phyloP scores from a whole-genome alignment of 2,113 vertebrate genomes.

The Anser brachyrhynchus region DNA sequence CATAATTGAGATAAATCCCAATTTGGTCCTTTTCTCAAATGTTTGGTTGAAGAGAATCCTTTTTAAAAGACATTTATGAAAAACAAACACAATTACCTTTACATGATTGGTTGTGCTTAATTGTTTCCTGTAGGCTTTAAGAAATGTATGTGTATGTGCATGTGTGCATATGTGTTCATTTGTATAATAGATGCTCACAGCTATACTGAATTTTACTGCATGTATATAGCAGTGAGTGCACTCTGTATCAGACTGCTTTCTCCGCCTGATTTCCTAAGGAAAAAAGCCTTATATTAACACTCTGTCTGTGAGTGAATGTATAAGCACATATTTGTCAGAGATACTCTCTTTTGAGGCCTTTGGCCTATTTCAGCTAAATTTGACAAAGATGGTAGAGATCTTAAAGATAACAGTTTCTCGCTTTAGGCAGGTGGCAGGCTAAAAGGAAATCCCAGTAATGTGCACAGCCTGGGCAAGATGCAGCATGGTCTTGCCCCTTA shows the following conservation, averaged over 20 bases:
- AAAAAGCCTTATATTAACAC: background rate
- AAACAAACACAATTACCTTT: constrained; percentile 40
- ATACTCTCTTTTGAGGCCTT: background rate
- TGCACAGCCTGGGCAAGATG: background rate
- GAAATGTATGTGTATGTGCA: background rate
- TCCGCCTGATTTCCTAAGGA: background rate
- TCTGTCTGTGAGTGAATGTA: background rate
- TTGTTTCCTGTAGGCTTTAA: constrained; percentile 21
- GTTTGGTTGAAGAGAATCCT: constrained; percentile 17
- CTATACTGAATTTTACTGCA: constrained; percentile 11
- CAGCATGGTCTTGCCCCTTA: background rate
- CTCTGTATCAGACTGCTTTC: background rate
- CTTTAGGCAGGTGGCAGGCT: background rate
- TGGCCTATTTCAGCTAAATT: background rate
- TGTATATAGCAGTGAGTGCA: background rate
- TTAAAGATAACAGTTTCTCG: background rate
- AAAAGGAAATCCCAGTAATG: background rate
- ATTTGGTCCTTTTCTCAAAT: background rate
- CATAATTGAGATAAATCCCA: constrained; percentile 58
- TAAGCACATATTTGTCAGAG: background rate
- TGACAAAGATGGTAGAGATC: background rate
- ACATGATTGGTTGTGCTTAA: constrained; percentile 3
- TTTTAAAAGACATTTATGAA: constrained; percentile 44
- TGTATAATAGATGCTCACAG: constrained; percentile 2
- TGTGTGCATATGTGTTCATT: background rate